Base-by-base conservation (phyloP, 2,888 invertebrate genomes). In the Fragum fragum region DNA sequence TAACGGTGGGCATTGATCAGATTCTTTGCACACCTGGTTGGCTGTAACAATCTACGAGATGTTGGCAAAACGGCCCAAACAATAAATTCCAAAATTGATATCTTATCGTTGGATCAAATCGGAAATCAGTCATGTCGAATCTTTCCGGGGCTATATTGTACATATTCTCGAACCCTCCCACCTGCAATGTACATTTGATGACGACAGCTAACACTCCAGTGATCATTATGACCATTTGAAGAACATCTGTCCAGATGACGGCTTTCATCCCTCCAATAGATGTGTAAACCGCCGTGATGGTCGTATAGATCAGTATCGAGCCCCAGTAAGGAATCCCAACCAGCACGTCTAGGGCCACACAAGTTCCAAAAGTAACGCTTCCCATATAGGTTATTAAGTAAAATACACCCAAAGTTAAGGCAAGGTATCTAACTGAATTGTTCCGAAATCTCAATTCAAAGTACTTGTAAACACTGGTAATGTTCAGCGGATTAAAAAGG, bases 11-110 rank as follows among this genome's bases (percentile, higher is more conserved):
- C 14, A 59, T 69, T 1, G 79, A 73, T 21, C 42, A 57, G 1
- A 81, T 55, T 29, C 81, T 23, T 42, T 81, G 81, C 6, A 77
- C 55, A 29, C 68, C 47, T 32, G 81, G 73, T 55, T 77, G 81
- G 18, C 57, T 73, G 39, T 76, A 77, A 9, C 32, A 63, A 14
- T 69, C 36, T 1, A 28, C 28, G 1, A 79, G 39, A 9, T 29
- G 23, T 1, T 29, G 16, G 1, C 70, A 59, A 18, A 77, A 39
- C 7, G 53, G 21, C 21, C 73, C 76, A 70, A 81, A 52, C 1
- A 42, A 21, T 0, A 47, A 6, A 55, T 42, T 79, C 79, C 75
- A 74, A 52, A 79, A 61, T 23, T 42, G 68, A 23, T 73, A 74
- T 5, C 77, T 57, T 29, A 73, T 39, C n/a, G 69, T 76, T 14